A percentile compares a stretch with the other conserved stretches of the same genome.
phyloP scores from a whole-genome alignment of 1,140 invertebrate genomes.

The Aporrectodea caliginosa region DNA sequence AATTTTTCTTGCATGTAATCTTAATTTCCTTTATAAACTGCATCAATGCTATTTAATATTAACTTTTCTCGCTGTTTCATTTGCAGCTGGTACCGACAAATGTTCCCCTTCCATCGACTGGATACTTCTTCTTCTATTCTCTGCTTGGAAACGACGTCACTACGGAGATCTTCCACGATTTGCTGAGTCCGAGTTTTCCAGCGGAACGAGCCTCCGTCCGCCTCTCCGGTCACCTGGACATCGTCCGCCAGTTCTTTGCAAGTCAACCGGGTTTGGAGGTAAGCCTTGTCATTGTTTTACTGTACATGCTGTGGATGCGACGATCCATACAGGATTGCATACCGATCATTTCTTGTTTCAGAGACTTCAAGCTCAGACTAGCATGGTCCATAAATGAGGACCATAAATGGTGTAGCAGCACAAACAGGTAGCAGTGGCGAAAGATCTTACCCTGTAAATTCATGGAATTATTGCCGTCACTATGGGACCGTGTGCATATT shows the following conservation, averaged over 20 bases:
- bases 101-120: conserved; percentile 41
- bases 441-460: too few relatives aligned
- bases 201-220: conserved; percentile 56
- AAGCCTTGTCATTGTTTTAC: conserved; percentile 24
- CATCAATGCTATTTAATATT: too few relatives aligned
- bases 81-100: conserved; percentile 52
- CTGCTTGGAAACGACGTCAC: conserved; percentile 57
- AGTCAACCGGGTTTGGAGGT: conserved; percentile 55
- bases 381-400: too few relatives aligned
- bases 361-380: too few relatives aligned
- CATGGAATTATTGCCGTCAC: too few relatives aligned
- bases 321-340: neutral
- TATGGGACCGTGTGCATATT: too few relatives aligned
- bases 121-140: conserved; percentile 58
- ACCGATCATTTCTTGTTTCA: conserved; percentile 20
- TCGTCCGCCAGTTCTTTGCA: conserved; percentile 51
- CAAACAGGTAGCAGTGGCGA: too few relatives aligned
- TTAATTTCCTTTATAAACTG: too few relatives aligned
- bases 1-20: too few relatives aligned
- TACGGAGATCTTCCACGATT: conserved; percentile 55
- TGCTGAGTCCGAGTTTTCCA: conserved; percentile 53
- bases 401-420: too few relatives aligned
- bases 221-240: conserved; percentile 50
- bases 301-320: too few relatives aligned
- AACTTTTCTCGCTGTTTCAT: too few relatives aligned